These are phyloP conservation scores for Helicorthomorpha holstii DNA, from an alignment of 1,140 invertebrate genomes.

Conservation along the genomic window DNA sequence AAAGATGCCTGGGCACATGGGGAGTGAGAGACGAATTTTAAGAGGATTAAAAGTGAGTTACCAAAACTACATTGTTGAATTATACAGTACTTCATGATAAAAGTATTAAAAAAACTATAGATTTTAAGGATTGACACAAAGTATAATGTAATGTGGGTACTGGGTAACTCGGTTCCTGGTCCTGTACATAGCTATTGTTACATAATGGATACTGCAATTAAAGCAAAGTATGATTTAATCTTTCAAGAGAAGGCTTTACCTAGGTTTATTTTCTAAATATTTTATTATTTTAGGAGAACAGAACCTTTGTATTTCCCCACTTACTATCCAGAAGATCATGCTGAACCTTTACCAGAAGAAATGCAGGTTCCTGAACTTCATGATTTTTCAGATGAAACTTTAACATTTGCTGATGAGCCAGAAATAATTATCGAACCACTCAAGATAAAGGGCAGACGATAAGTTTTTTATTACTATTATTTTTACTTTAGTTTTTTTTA, in stretches of 20 bases:
- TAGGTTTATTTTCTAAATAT: neutral
- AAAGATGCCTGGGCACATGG: slow-evolving; percentile 96
- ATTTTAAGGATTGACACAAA: slow-evolving; percentile 84
- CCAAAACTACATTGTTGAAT: neutral
- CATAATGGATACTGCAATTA: slow-evolving; percentile 61
- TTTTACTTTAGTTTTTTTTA: no score
- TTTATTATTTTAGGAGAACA: slow-evolving; percentile 8
- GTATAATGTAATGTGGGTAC: slow-evolving; percentile 79
- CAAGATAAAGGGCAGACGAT: no score
- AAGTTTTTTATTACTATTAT: no score
- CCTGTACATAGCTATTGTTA: slow-evolving; percentile 58
- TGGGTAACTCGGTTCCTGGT: slow-evolving; percentile 63
- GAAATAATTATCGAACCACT: neutral
- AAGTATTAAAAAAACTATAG: no score
- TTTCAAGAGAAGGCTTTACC: neutral
- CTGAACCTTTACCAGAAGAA: slow-evolving; percentile 44
- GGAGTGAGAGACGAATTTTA: slow-evolving; percentile 44
- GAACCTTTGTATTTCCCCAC: slow-evolving; percentile 62
- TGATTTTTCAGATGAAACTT: slow-evolving; percentile 44
- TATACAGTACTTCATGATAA: no score
- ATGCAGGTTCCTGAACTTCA: slow-evolving; percentile 51
- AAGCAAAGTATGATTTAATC: slow-evolving; percentile 24
- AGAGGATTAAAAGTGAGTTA: slow-evolving; percentile 47
- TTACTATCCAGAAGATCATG: slow-evolving; percentile 37
- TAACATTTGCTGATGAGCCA: slow-evolving; percentile 38